Conservation (phyloP, 2,797 vertebrate genomes). For the Podarcis lilfordi region DNA sequence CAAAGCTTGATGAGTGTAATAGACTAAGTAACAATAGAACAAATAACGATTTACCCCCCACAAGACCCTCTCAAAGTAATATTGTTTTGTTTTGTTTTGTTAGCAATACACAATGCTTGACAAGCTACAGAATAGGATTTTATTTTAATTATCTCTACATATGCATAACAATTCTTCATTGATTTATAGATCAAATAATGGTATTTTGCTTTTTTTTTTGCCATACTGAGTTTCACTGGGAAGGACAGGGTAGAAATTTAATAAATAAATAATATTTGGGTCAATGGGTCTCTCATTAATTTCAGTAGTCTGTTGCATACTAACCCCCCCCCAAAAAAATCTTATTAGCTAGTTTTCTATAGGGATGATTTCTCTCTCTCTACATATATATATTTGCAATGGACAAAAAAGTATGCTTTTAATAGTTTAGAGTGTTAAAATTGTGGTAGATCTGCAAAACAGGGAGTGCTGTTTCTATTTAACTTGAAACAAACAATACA, state of each 20-base stretch:
- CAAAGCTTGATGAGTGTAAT: too few species aligned
- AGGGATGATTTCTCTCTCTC: background rate
- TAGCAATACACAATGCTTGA: background rate
- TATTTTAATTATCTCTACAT: slow-evolving; percentile 6
- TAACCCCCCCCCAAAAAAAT: too few species aligned
- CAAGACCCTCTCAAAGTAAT: too few species aligned
- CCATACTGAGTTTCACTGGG: too few species aligned
- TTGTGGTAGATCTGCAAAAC: too few species aligned
- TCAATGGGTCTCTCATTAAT: background rate
- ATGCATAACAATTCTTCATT: background rate
- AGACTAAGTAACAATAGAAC: too few species aligned
- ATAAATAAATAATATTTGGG: background rate
- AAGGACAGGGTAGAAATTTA: background rate
- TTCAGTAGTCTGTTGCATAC: slow-evolving; percentile 9
- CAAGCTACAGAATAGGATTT: background rate
- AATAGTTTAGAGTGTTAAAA: too few species aligned
- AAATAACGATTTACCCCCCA: too few species aligned
- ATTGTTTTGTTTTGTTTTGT: too few species aligned
- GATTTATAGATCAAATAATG: background rate
- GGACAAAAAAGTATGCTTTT: too few species aligned
- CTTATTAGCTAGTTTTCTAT: slow-evolving; percentile 16
- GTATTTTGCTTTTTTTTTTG: too few species aligned
- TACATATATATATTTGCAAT: too few species aligned
- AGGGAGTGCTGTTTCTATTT: background rate
- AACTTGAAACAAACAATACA: background rate